phyloP scores from a whole-genome alignment of 2,113 vertebrate genomes.

The Dromas ardeola region DNA sequence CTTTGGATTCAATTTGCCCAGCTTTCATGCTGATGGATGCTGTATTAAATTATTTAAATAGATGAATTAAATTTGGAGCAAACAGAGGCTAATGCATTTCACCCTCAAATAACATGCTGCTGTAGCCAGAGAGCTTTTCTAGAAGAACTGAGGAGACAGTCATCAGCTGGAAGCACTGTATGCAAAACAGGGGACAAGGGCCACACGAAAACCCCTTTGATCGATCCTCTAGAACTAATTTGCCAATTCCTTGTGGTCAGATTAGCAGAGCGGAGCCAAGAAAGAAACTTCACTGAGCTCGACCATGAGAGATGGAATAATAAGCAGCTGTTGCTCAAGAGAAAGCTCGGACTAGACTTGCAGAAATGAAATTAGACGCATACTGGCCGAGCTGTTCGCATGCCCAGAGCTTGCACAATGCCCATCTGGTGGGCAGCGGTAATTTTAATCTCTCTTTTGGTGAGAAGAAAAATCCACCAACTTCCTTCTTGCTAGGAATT shows the following conservation, averaged over 20 bases:
- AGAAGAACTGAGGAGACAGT: constrained; percentile 3
- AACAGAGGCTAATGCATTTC: constrained; percentile 55
- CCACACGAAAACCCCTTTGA: neutral
- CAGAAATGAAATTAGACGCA: neutral
- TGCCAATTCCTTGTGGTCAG: neutral
- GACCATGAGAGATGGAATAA: neutral
- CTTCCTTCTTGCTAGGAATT: neutral
- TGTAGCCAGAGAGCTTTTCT: constrained; percentile 44
- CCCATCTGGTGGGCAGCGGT: neutral
- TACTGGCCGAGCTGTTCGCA: neutral
- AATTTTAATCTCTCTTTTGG: neutral
- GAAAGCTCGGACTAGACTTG: neutral
- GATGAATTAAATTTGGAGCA: constrained; percentile 60
- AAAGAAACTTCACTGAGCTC: neutral
- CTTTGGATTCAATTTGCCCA: constrained; percentile 58
- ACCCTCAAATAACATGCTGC: constrained; percentile 21
- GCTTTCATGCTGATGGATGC: constrained; percentile 58
- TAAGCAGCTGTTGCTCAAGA: constrained; percentile 17
- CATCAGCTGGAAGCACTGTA: neutral
- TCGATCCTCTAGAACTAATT: constrained; percentile 31
- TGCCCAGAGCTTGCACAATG: neutral
- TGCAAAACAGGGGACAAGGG: neutral
- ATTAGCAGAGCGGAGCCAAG: neutral
- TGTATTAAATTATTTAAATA: constrained; percentile 65
- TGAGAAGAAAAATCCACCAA: neutral